Evolutionary conservation across 2,888 invertebrate species (phyloP).

Genomic region (Sisyra terminalis): DNA sequence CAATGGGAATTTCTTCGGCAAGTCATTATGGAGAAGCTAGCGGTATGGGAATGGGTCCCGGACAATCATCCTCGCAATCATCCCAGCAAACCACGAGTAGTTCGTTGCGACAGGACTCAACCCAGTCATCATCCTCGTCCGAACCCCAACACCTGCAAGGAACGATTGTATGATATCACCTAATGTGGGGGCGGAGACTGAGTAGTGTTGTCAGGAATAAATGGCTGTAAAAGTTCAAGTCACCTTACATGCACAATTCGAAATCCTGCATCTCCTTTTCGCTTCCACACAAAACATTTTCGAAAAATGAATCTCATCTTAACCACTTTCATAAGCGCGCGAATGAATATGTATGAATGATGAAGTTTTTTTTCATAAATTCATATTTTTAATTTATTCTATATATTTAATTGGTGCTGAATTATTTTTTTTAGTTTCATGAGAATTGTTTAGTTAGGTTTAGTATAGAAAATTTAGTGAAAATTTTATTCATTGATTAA

Average conservation of each 20-base stretch:
- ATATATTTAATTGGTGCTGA: background rate
- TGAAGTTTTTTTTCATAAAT: too few species aligned
- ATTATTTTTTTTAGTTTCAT: too few species aligned
- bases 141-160: constrained; percentile 70
- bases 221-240: constrained; percentile 44
- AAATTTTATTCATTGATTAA: background rate
- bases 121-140: constrained; percentile 22
- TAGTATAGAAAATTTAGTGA: background rate
- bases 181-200: constrained; percentile 81
- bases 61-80: constrained; percentile 21
- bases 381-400: too few species aligned
- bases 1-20: background rate
- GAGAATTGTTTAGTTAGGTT: background rate
- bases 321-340: too few species aligned
- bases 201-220: constrained; percentile 59
- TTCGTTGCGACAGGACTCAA: constrained; percentile 15
- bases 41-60: constrained; percentile 11
- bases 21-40: too few species aligned
- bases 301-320: too few species aligned
- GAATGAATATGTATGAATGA: too few species aligned
- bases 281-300: constrained; percentile 6
- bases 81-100: constrained; percentile 22
- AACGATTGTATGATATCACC: constrained; percentile 90
- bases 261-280: constrained; percentile 4
- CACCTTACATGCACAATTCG: background rate